Conservation (phyloP, 2,888 invertebrate genomes). For the Agonum fuliginosum region DNA sequence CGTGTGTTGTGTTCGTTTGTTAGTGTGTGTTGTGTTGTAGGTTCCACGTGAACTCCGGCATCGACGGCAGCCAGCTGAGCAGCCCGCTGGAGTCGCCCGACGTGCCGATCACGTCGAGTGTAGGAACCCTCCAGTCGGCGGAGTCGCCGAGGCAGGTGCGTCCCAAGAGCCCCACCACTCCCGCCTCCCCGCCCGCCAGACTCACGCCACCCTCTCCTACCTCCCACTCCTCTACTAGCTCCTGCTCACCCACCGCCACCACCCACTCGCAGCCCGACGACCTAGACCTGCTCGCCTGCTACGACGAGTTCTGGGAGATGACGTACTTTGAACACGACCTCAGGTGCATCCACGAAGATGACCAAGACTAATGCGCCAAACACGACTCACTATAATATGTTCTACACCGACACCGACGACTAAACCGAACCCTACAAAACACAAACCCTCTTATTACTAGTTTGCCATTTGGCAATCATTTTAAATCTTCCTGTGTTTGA, state of each 20-base stretch:
- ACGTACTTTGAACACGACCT: conserved; percentile 71
- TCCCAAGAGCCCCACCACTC: conserved; percentile 71
- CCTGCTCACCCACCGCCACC: conserved; percentile 69
- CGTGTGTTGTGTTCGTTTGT: not conserved
- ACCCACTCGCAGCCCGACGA: conserved; percentile 64
- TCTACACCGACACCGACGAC: conserved; percentile 3
- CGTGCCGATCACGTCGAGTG: conserved; percentile 80
- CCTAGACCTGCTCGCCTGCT: conserved; percentile 69
- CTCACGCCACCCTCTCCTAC: conserved; percentile 78
- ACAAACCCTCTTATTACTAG: no score
- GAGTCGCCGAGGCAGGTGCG: conserved; percentile 76
- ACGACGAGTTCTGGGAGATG: conserved; percentile 71
- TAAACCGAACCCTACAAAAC: not conserved
- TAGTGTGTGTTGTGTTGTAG: conserved; percentile 80
- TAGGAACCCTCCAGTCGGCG: conserved; percentile 81
- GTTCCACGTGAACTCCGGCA: conserved; percentile 88
- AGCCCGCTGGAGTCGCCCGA: conserved; percentile 91
- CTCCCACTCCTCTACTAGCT: conserved; percentile 77
- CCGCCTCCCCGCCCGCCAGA: conserved; percentile 82
- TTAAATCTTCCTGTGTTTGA: no score
- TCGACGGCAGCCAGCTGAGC: conserved; percentile 85
- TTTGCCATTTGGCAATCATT: no score
- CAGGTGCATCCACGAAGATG: conserved; percentile 43
- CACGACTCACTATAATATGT: no score
- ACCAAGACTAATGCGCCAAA: conserved; percentile 28